Evolutionary conservation across 2,888 invertebrate species (phyloP).

Genomic region (Eumacrocentrus americanus): DNA sequence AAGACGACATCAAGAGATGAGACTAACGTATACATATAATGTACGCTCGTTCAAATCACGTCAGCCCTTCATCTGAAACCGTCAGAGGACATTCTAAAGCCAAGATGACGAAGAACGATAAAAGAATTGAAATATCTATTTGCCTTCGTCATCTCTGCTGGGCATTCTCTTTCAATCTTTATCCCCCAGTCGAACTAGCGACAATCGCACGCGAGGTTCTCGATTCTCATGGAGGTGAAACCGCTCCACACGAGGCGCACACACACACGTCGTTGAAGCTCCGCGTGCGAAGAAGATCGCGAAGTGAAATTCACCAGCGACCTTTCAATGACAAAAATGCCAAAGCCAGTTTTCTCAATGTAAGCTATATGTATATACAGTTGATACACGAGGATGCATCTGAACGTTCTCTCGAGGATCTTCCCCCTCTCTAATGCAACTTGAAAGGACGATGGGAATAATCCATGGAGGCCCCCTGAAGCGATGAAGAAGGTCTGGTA

Average conservation of each 20-base stretch:
- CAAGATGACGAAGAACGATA: neutral
- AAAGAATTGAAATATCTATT: constrained; percentile 8
- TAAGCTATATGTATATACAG: constrained; percentile 27
- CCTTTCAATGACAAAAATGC: constrained; percentile 48
- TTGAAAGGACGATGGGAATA: constrained; percentile 22
- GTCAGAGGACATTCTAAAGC: no score
- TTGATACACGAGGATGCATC: constrained; percentile 9
- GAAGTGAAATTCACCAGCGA: constrained; percentile 60
- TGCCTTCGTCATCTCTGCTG: constrained; percentile 11
- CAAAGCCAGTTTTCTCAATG: constrained; percentile 51
- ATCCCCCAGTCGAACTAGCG: constrained; percentile 13
- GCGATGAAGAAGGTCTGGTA: constrained; percentile 11
- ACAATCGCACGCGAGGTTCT: neutral
- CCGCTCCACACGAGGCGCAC: constrained; percentile 1
- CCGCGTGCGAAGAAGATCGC: constrained; percentile 36
- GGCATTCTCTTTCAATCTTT: constrained; percentile 13
- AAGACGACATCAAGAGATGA: no score
- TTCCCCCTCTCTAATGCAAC: constrained; percentile 3
- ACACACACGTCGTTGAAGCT: constrained; percentile 22
- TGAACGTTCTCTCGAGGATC: constrained; percentile 20
- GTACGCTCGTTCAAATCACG: no score
- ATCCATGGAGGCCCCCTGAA: constrained; percentile 5
- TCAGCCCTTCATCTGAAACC: no score
- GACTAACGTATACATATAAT: no score
- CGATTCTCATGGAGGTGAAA: constrained; percentile 26